Conservation (phyloP, 2,888 invertebrate genomes). For the Odontocerum albicorne region DNA sequence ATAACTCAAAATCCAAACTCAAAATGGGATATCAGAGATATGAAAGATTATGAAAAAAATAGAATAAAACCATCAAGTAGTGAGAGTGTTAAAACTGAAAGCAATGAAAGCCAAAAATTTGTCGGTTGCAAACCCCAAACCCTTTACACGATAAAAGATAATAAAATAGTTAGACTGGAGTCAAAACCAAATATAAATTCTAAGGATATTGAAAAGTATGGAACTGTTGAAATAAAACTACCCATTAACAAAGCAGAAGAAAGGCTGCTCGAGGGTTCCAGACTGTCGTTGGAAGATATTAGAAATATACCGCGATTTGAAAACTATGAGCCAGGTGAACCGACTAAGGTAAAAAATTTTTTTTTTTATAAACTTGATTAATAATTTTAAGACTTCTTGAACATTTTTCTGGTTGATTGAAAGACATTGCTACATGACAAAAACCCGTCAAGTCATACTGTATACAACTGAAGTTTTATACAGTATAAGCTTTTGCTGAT, state of each 20-base stretch:
- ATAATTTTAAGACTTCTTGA: too few relatives aligned
- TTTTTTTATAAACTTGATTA: neutral
- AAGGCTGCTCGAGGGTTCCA: conserved; percentile 50
- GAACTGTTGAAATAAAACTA: conserved; percentile 47
- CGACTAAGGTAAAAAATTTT: conserved; percentile 52
- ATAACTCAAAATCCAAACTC: conserved; percentile 32
- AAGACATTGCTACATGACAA: too few relatives aligned
- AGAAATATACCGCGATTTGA: conserved; percentile 56
- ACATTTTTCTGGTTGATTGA: too few relatives aligned
- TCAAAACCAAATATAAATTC: conserved; percentile 33
- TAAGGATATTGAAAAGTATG: conserved; percentile 40
- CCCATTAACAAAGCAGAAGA: conserved; percentile 48
- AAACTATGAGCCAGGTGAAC: conserved; percentile 55
- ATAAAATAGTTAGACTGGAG: conserved; percentile 53
- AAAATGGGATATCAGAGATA: conserved; percentile 51
- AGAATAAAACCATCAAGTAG: neutral
- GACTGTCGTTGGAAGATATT: conserved; percentile 56
- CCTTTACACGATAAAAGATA: conserved; percentile 56
- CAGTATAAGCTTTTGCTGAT: too few relatives aligned
- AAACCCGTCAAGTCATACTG: too few relatives aligned
- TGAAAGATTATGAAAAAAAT: conserved; percentile 10
- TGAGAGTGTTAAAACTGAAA: conserved; percentile 7
- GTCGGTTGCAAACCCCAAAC: conserved; percentile 41
- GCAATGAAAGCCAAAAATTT: too few relatives aligned
- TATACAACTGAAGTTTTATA: too few relatives aligned